Base-by-base conservation (phyloP, 2,113 vertebrate genomes). In the Nannobrachium achirus region DNA sequence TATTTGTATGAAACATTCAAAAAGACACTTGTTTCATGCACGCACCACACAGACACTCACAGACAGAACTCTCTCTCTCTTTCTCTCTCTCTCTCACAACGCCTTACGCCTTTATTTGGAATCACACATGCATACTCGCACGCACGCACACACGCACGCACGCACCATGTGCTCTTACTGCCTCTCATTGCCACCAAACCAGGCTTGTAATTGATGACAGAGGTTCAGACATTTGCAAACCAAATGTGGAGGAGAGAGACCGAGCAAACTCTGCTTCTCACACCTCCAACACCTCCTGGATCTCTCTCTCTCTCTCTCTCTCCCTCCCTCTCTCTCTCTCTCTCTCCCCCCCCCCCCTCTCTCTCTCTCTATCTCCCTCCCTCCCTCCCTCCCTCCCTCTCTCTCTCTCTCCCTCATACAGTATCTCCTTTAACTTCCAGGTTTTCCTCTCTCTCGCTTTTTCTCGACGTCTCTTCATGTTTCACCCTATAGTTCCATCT, bases 171-270 rank as follows among this genome's bases (percentile, higher is more conserved):
- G 53, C 93, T 91, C 89, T 74, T 56, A 69, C 75, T 87, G 89
- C 90, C 90, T 86, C 89, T 89, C 86, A 71, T 91, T 93, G 89
- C 75, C 78, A 93, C 77, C 88, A 80, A 76, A 91, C 91, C 81
- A 79, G 71, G 73, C 85, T 80, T 79, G 91, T 95, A 95, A 98
- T 96, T 97, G 95, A 98, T 94, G 96, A 91, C 93, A 87, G 67
- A 91, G 86, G 90, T 16, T 87, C 61, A 55, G 87, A 90, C 88
- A 96, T 98, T 98, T 98, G 95, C 96, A 98, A 97, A 95, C 90
- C 95, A 97, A 98, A 98, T 96, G 88, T 76, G 88, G 85, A 84
- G 86, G 73, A 69, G 49, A 55, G 69, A 67, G 71, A 88, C 46
- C 87, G 91, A 76, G 88, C 88, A 88, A 85, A 79, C 85, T 86